Conservation (phyloP, 2,797 vertebrate species). For the Simalia tracyae region DNA sequence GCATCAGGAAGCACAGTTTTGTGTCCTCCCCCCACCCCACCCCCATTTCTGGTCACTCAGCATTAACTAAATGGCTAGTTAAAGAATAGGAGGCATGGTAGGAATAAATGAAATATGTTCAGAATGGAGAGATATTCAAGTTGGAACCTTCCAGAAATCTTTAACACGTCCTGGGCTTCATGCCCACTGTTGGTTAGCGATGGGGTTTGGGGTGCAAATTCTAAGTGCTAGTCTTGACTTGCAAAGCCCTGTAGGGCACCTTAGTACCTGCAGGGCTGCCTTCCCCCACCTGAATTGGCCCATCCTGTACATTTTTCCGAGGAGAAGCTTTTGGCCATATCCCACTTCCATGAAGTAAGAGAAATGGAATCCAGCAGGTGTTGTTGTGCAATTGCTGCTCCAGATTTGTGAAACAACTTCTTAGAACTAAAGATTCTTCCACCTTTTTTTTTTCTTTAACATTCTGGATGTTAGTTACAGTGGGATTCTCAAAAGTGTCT, state of each 20-base stretch:
- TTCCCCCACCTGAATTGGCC: not conserved
- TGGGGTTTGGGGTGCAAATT: not conserved
- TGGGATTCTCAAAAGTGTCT: no score
- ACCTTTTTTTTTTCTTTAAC: no score
- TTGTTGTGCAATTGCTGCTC: no score
- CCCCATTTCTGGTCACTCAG: not conserved
- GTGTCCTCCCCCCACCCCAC: not conserved
- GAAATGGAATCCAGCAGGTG: no score
- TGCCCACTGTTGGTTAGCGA: not conserved
- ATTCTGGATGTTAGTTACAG: no score
- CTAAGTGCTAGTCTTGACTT: not conserved
- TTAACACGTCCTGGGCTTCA: not conserved
- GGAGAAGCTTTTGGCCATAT: no score
- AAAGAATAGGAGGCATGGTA: not conserved
- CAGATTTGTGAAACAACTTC: no score
- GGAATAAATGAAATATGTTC: not conserved
- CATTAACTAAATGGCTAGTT: not conserved
- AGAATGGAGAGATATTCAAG: not conserved
- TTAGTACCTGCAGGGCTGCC: not conserved
- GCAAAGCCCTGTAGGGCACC: not conserved
- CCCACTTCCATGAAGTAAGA: no score
- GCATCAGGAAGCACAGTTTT: not conserved
- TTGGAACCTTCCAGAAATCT: not conserved
- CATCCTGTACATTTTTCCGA: not conserved
- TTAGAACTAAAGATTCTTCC: no score